phyloP scores from a whole-genome alignment of 2,888 invertebrate species.

The Acleris sparsana region DNA sequence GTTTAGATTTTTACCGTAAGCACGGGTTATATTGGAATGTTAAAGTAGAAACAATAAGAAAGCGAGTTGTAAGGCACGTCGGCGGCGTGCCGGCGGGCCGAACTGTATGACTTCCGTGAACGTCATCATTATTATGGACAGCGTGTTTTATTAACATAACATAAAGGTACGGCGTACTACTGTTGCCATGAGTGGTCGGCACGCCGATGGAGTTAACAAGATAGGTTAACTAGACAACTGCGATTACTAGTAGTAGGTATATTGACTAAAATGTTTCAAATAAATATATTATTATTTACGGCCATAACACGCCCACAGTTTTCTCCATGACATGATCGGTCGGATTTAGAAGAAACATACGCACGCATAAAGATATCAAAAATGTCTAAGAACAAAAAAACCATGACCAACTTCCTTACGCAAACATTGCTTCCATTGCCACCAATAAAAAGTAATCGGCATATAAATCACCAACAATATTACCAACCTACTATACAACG shows the following conservation, averaged over 20 bases:
- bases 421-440: slow-evolving; percentile 1
- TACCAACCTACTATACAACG: slow-evolving; percentile 4
- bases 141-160: slow-evolving; percentile 48
- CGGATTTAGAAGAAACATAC: no score
- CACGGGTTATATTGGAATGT: no score
- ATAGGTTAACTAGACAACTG: not conserved
- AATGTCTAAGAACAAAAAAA: no score
- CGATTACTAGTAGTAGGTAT: no score
- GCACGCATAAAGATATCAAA: no score
- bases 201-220: slow-evolving; percentile 13
- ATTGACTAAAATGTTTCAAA: no score
- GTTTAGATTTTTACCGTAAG: not conserved
- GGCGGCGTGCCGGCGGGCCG: slow-evolving; percentile 45
- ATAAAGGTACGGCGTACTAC: slow-evolving; percentile 20
- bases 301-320: no score
- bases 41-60: not conserved
- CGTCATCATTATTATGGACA: slow-evolving; percentile 60
- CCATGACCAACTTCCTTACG: not conserved
- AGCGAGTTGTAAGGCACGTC: slow-evolving; percentile 30
- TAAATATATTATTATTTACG: no score
- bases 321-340: no score
- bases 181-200: slow-evolving; percentile 20
- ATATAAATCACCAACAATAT: slow-evolving; percentile 10
- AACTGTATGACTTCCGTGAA: slow-evolving; percentile 59
- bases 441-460: slow-evolving; percentile 4